A percentile compares a stretch with the other conserved stretches of the same genome.
Conservation (phyloP, 2,113 vertebrate genomes). For the Atrichornis clamosus region DNA sequence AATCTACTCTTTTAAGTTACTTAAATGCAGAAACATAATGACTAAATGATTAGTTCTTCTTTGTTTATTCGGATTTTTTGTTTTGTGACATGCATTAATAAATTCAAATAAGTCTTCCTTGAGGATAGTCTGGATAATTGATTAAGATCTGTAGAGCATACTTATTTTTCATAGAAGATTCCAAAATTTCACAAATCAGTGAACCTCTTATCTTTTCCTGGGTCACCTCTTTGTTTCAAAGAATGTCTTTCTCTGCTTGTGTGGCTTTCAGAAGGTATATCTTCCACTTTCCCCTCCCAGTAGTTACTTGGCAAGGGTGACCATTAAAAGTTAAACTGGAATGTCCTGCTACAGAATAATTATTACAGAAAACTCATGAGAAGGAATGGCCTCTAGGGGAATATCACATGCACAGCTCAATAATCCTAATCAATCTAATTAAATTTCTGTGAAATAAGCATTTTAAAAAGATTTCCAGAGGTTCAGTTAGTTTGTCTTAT, state of each 20-base stretch:
- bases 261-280: neutral
- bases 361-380: neutral
- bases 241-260: neutral
- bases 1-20: neutral
- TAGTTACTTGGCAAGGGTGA: neutral
- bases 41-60: neutral
- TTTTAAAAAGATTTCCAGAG: neutral
- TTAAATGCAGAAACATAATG: neutral
- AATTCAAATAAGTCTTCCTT: neutral
- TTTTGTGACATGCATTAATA: neutral
- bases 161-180: neutral
- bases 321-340: neutral
- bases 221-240: neutral
- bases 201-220: neutral
- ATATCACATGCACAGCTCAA: neutral
- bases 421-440: conserved; percentile 24
- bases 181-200: neutral
- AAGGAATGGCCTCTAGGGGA: neutral
- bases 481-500: neutral
- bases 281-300: neutral
- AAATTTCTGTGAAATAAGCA: conserved; percentile 12
- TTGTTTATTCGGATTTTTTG: neutral
- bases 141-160: neutral
- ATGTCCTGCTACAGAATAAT: neutral
- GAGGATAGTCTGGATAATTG: neutral